Percentiles rank a stretch among this genome's conserved stretches.
These are phyloP conservation scores for Drosophila bocqueti DNA, from an alignment of 1,140 invertebrate species.

Conservation along the genomic window DNA sequence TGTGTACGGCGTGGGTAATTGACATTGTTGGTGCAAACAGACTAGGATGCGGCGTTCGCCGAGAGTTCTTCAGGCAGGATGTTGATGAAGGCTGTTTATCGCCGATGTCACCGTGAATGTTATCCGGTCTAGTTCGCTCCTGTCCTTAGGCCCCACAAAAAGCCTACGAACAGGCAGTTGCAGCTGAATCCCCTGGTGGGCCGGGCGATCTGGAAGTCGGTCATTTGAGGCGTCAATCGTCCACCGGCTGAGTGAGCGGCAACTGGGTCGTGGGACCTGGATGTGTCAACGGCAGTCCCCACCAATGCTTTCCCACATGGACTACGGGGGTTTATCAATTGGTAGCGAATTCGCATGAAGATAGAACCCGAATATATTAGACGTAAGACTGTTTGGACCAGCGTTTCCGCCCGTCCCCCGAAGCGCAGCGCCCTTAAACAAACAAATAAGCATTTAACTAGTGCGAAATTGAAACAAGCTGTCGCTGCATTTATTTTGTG, in stretches of 20 bases:
- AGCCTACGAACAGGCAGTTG: neutral
- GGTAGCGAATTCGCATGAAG: neutral
- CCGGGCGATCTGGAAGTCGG: neutral
- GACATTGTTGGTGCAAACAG: slow-evolving; percentile 55
- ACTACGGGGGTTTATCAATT: neutral
- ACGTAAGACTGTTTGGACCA: neutral
- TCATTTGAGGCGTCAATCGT: neutral
- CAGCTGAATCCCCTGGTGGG: neutral
- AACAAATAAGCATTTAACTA: slow-evolving; percentile 26
- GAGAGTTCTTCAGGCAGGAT: neutral
- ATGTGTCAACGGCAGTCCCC: neutral
- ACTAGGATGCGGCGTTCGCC: neutral
- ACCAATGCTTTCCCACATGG: neutral
- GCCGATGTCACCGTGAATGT: neutral
- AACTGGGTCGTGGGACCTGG: neutral
- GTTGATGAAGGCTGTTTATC: slow-evolving; percentile 1
- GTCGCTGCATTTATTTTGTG: slow-evolving; percentile 1
- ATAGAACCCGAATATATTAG: neutral
- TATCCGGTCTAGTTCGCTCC: neutral
- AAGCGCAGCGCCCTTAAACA: neutral
- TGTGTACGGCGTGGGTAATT: slow-evolving; percentile 52
- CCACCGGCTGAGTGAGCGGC: neutral
- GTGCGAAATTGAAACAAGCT: slow-evolving; percentile 21
- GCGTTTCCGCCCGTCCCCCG: too few relatives aligned
- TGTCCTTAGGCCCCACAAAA: neutral